Base-by-base conservation (phyloP, 2,888 invertebrate species). In the Dolichopus griseipennis region DNA sequence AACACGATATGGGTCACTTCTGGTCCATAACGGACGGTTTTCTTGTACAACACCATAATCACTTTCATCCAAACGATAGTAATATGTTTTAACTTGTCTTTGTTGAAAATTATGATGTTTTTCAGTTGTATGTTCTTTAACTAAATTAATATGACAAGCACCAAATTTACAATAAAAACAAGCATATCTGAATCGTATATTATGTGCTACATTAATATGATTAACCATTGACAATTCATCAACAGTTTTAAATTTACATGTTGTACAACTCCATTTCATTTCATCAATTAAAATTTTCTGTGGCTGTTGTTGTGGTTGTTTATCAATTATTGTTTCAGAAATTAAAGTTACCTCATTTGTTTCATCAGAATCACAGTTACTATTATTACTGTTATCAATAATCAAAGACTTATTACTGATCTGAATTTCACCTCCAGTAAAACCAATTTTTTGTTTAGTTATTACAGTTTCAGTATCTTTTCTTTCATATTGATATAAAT, bases 81-180 rank as follows among this genome's bases (percentile, higher is more conserved):
- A 61, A 79, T 79, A 22, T 21, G 21, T 64, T 61, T 65, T 64
- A 33, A 61, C 33, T 34, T 64, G 20, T 7, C 37, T 15, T 12
- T 81, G 77, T 27, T 82, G 81, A 52, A 52, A 52, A 27, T 84
- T 85, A 0, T 82, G 75, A 75, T 91, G 90, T 27, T 82, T 82
- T 10, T 90, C 89, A 0, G 76, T 70, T 2, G 86, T 74, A 76
- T 91, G 91, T 66, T 85, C 84, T 68, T 90, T 90, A 1, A 90
- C 82, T 21, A 86, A 81, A 65, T 84, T 83, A 34, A 64, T n/a
- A 20, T 64, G 64, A n/a, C 64, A 33, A 10, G 61, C 65, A 64
- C 66, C 68, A 21, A 22, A 33, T 41, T 63, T 52, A 67, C 27
- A 61, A n/a, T 37, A 33, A 34, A 63, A 64, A 27, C 61, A 65